Evolutionary conservation across 2,113 vertebrate species (phyloP).

Genomic region (Chauna torquata): DNA sequence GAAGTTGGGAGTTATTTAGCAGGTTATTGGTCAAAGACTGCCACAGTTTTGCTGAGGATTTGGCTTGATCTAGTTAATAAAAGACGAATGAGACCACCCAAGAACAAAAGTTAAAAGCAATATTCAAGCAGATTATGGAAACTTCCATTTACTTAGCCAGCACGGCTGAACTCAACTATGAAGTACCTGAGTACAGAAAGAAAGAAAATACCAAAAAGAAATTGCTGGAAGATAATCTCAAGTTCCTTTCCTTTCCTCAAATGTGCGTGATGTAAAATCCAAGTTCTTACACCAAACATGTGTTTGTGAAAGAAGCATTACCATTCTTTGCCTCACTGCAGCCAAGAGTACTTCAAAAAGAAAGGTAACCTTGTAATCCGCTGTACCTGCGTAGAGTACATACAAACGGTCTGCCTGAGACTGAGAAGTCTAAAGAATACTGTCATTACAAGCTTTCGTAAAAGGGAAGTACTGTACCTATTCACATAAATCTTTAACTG

Average conservation of each 20-base stretch:
- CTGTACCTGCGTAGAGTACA: background rate
- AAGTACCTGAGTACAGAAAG: background rate
- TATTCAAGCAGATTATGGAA: background rate
- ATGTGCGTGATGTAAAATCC: background rate
- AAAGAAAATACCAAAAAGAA: background rate
- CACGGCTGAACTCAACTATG: background rate
- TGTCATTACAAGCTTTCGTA: background rate
- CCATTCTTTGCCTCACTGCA: background rate
- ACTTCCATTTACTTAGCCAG: background rate
- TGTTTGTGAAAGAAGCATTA: background rate
- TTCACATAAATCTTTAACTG: background rate
- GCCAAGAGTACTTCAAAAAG: background rate
- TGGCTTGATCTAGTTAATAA: background rate
- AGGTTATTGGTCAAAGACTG: background rate
- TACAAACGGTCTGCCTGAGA: background rate
- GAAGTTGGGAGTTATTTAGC: background rate
- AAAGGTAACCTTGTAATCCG: background rate
- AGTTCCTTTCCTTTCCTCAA: background rate
- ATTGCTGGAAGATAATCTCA: background rate
- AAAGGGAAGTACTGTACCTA: background rate
- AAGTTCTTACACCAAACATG: background rate
- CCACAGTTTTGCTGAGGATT: background rate
- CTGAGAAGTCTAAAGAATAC: background rate
- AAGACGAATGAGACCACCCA: background rate
- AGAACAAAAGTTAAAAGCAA: background rate